phyloP scores from a whole-genome alignment of 2,113 vertebrate species.

The Salminus brasiliensis region DNA sequence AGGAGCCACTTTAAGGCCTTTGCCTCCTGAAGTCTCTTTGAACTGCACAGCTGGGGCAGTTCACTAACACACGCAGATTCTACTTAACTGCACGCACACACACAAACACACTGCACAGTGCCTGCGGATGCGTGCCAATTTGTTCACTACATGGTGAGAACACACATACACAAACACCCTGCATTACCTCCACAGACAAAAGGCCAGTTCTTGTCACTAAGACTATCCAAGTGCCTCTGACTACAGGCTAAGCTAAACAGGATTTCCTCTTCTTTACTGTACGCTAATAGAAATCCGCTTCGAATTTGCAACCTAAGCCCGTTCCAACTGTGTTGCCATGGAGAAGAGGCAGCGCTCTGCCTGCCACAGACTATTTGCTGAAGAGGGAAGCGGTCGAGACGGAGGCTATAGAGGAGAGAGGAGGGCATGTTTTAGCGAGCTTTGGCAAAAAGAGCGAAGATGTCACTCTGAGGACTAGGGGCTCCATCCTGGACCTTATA shows the following conservation, averaged over 20 bases:
- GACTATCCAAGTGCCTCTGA: slow-evolving; percentile 7
- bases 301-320: slow-evolving; percentile 33
- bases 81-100: slow-evolving; percentile 3
- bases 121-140: slow-evolving; percentile 2
- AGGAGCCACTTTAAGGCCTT: slow-evolving; percentile 32
- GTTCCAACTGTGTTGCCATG: slow-evolving; percentile 32
- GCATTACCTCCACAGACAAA: not conserved
- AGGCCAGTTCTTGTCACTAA: slow-evolving; percentile 23
- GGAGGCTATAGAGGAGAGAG: slow-evolving; percentile 1
- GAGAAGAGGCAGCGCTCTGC: slow-evolving; percentile 10
- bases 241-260: slow-evolving; percentile 7
- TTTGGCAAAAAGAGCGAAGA: not conserved
- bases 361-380: not conserved
- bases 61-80: slow-evolving; percentile 24
- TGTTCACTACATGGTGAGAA: not conserved
- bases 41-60: slow-evolving; percentile 38
- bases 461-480: not conserved
- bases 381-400: not conserved
- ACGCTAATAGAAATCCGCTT: slow-evolving; percentile 6
- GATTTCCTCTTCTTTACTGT: not conserved
- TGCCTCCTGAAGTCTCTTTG: slow-evolving; percentile 35
- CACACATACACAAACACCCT: not conserved
- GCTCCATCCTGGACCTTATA: not conserved
- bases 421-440: not conserved
- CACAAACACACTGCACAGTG: slow-evolving; percentile 8